Percentiles rank a stretch among this genome's conserved stretches.
Evolutionary conservation across 2,888 invertebrate species (phyloP).

Genomic region (Strigamia crassipes): DNA sequence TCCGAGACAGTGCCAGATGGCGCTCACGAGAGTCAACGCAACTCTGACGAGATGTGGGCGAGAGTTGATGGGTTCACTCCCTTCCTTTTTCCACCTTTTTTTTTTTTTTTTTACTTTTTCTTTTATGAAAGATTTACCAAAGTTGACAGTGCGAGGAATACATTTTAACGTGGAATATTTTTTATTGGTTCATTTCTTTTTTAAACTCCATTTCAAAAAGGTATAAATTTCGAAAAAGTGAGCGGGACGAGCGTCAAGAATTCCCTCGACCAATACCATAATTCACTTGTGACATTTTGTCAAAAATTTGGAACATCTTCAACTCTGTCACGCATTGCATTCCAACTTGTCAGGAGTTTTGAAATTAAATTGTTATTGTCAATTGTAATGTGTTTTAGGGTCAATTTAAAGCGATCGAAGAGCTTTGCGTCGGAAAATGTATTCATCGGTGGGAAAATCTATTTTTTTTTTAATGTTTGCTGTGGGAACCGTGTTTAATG

Average conservation of each 20-base stretch:
- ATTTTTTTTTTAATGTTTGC: too few relatives aligned
- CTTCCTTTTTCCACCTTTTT: neutral
- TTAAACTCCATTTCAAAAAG: slow-evolving; percentile 35
- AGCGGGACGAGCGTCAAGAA: slow-evolving; percentile 17
- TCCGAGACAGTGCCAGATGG: slow-evolving; percentile 34
- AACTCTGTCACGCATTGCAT: slow-evolving; percentile 3
- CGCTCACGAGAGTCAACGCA: slow-evolving; percentile 32
- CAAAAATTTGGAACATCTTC: slow-evolving; percentile 22
- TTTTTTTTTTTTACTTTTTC: neutral
- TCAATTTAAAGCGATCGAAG: too few relatives aligned
- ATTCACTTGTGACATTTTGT: slow-evolving; percentile 28
- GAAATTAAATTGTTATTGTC: neutral
- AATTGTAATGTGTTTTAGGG: too few relatives aligned
- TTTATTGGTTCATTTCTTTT: slow-evolving; percentile 42
- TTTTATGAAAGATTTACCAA: slow-evolving; percentile 29
- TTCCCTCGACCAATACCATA: slow-evolving; percentile 33
- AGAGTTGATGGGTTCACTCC: slow-evolving; percentile 35
- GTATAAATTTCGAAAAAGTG: slow-evolving; percentile 40
- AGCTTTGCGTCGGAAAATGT: too few relatives aligned
- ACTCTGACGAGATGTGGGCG: slow-evolving; percentile 38
- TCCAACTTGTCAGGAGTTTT: neutral
- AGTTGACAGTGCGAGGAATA: slow-evolving; percentile 40
- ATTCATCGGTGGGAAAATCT: too few relatives aligned
- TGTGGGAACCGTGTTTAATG: too few relatives aligned
- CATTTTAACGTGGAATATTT: slow-evolving; percentile 42